Evolutionary conservation across 2,797 vertebrate genomes (phyloP), one percentile per base, ranked within the genome.

Genomic region (Pterois miles): DNA sequence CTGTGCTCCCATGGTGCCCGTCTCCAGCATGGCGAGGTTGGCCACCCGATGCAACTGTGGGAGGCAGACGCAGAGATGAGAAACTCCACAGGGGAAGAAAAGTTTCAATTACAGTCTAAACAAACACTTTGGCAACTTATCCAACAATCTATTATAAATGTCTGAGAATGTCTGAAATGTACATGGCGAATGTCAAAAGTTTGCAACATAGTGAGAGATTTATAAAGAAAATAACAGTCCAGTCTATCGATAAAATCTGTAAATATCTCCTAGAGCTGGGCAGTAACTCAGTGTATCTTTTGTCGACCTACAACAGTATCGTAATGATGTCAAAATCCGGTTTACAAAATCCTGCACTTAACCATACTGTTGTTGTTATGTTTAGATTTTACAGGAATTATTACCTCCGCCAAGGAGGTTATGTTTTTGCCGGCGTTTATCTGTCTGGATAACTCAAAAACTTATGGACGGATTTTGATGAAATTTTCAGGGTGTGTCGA

Each of bases 11-110:
- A 86, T 95, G 95, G 86, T 93, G 94, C 92, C 75, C 93, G 33
- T 94, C 95, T 65, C 95, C 95, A 76, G 93, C 92, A 33, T 94
- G 83, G 78, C 93, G 94, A 29, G 94, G 93, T 25, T 96, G 96
- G 89, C 96, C 96, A 94, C 95, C 96, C 10, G 94, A 94, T 91
- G 94, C 88, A 74, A 96, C 97, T 98, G 94, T 60, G 74, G 79
- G 77, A 86, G 70, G 78, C 29, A 90, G 71, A 92, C 38, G 89
- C 20, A 69, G 58, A 87, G 54, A 78, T 90, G 34, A 86, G 82
- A 78, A 84, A 66, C 80, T 63, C 18, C 52, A 54, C 38, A 43
- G 33, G 29, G 63, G 23, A 43, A 36, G 8, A 63, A 65, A 69
- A 59, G 50, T 76, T 65, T 57, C 2, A 52, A 65, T 66, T 50